Conservation (phyloP, 2,797 vertebrate species). For the Cyprinella venusta region DNA sequence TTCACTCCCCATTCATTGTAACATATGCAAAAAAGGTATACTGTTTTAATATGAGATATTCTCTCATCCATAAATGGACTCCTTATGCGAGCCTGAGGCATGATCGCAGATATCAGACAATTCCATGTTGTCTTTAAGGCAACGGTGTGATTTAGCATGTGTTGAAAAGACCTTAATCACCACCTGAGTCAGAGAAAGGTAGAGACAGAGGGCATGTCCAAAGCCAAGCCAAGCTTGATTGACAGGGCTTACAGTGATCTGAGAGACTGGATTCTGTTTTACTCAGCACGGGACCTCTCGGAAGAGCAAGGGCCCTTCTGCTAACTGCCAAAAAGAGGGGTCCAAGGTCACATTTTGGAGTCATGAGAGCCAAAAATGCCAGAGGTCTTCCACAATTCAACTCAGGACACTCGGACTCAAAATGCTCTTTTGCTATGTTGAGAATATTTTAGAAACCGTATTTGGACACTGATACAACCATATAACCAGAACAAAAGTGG, state of each 20-base stretch:
- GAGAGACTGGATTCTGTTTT: constrained; percentile 72
- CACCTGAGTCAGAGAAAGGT: constrained; percentile 33
- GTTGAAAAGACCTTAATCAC: constrained; percentile 7
- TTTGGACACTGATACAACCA: background rate
- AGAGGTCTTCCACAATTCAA: background rate
- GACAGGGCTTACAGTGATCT: constrained; percentile 73
- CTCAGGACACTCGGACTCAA: background rate
- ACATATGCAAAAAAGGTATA: background rate
- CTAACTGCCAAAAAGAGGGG: background rate
- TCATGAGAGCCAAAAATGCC: background rate
- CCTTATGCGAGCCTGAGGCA: background rate
- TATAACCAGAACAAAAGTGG: constrained; percentile 32
- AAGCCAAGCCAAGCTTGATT: constrained; percentile 54
- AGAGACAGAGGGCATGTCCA: constrained; percentile 64
- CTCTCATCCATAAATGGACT: background rate
- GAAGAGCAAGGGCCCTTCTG: constrained; percentile 1
- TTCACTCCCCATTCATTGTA: background rate
- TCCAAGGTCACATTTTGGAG: constrained; percentile 10
- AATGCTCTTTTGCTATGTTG: background rate
- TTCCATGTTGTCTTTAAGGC: background rate
- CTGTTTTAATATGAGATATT: background rate
- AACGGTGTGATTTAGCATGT: constrained; percentile 14
- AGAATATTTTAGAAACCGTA: background rate
- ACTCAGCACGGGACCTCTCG: constrained; percentile 52
- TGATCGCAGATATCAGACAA: background rate